Conservation (phyloP, 2,113 vertebrate genomes). For the Synodontis membranacea region DNA sequence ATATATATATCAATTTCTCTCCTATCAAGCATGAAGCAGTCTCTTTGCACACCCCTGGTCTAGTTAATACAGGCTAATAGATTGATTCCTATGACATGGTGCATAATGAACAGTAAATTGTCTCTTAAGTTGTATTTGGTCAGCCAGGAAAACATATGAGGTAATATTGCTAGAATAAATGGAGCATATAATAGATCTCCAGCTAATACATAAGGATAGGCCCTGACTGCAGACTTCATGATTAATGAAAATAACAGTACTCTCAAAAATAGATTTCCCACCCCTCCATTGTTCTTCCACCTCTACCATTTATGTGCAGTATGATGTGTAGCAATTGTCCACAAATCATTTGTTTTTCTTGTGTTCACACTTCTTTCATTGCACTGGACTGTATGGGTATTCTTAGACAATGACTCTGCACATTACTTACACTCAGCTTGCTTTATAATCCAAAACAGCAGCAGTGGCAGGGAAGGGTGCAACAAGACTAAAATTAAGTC, state of each 20-base stretch:
- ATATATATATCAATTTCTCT: constrained; percentile 80
- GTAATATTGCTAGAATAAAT: constrained; percentile 99
- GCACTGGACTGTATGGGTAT: constrained; percentile 38
- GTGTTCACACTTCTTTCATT: constrained; percentile 55
- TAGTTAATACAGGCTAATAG: constrained; percentile 99
- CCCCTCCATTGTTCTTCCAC: constrained; percentile 59
- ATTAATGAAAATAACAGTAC: constrained; percentile 99
- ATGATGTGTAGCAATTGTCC: constrained; percentile 88
- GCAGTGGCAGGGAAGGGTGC: constrained; percentile 8
- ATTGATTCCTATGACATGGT: constrained; percentile 99
- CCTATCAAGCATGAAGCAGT: constrained; percentile 66
- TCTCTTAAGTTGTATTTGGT: constrained; percentile 99
- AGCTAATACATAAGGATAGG: constrained; percentile 96
- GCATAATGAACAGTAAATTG: constrained; percentile 99
- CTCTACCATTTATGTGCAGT: constrained; percentile 75
- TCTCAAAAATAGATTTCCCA: constrained; percentile 98
- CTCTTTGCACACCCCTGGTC: constrained; percentile 82
- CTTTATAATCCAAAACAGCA: constrained; percentile 46
- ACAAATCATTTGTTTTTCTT: constrained; percentile 45
- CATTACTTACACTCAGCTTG: constrained; percentile 53
- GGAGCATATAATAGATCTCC: constrained; percentile 99
- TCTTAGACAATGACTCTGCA: constrained; percentile 46
- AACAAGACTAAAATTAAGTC: constrained; percentile 46
- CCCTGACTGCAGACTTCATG: constrained; percentile 90
- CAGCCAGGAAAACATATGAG: constrained; percentile 99